A percentile compares a stretch with the other conserved stretches of the same genome.
Evolutionary conservation across 2,113 vertebrate genomes (phyloP).

Genomic region (Archocentrus centrarchus): DNA sequence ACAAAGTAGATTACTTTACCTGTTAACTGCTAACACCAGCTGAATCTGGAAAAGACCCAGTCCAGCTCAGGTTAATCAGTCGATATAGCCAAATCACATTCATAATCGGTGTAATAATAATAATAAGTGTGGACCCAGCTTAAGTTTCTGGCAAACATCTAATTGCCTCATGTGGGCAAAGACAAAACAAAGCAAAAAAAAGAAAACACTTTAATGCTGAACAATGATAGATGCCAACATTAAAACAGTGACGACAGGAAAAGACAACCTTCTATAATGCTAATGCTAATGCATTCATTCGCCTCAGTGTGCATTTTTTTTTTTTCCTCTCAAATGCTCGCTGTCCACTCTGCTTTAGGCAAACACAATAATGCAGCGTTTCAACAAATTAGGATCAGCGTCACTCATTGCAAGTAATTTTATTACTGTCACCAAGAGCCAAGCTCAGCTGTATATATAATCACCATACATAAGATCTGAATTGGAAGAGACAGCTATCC

Average conservation of each 20-base stretch:
- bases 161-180: background rate
- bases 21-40: background rate
- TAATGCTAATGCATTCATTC: background rate
- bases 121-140: accelerated
- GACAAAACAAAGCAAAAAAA: background rate
- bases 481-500: constrained; percentile 5
- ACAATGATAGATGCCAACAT: background rate
- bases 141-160: background rate
- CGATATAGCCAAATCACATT: background rate
- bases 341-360: constrained; percentile 79
- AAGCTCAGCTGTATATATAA: constrained; percentile 17
- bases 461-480: background rate
- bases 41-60: background rate
- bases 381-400: constrained; percentile 48
- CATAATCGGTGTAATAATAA: background rate
- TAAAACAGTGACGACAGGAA: background rate
- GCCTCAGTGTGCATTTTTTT: background rate
- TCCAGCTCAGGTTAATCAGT: background rate
- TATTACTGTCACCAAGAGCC: constrained; percentile 41
- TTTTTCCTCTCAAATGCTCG: background rate
- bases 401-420: constrained; percentile 41
- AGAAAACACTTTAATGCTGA: constrained; percentile 1
- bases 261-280: background rate
- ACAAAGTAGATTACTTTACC: background rate
- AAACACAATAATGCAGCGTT: constrained; percentile 56